A percentile compares a stretch with the other conserved stretches of the same genome.
Conservation (phyloP, 2,797 vertebrate species). For the Falco naumanni region DNA sequence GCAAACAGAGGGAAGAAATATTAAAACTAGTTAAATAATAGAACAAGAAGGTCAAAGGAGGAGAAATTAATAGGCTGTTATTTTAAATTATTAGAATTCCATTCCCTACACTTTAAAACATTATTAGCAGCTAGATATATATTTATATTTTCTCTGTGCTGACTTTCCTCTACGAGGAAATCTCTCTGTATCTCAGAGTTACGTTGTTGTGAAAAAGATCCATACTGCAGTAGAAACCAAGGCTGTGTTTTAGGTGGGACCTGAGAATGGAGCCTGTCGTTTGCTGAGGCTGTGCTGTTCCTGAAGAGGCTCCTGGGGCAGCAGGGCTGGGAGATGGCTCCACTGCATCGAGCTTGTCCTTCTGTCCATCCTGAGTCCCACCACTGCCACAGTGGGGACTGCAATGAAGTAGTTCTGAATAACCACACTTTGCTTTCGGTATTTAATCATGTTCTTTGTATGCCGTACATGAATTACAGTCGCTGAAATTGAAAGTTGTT, state of each 20-base stretch:
- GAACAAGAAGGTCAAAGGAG: conserved; percentile 32
- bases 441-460: background rate
- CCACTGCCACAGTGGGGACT: rapidly evolving
- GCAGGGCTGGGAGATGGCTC: background rate
- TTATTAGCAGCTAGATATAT: background rate
- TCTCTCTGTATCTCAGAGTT: background rate
- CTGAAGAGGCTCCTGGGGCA: rapidly evolving
- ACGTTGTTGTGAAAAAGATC: rapidly evolving
- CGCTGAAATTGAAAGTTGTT: background rate
- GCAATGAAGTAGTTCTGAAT: rapidly evolving
- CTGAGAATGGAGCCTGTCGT: rapidly evolving
- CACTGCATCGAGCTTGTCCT: rapidly evolving
- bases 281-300: background rate
- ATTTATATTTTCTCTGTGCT: background rate
- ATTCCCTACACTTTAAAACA: background rate
- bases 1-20: background rate
- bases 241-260: background rate
- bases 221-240: background rate
- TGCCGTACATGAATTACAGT: background rate
- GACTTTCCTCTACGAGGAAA: background rate
- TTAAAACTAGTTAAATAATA: conserved; percentile 25
- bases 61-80: conserved; percentile 11
- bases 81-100: background rate
- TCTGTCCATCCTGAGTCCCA: background rate
- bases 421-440: background rate